phyloP scores from a whole-genome alignment of 2,797 vertebrate genomes.

The Stomatorhinus walkeri region DNA sequence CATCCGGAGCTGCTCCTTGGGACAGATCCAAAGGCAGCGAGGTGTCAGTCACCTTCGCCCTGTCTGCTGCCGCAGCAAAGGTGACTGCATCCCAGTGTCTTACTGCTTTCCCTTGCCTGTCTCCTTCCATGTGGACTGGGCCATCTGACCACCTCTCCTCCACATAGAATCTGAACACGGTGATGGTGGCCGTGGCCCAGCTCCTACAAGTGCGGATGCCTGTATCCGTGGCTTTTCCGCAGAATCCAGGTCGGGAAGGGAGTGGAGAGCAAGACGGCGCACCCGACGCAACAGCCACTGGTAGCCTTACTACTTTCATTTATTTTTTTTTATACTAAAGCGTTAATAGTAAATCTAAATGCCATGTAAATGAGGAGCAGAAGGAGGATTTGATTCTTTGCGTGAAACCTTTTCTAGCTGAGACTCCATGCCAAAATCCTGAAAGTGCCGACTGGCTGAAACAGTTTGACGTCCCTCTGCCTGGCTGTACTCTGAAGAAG shows the following conservation, averaged over 20 bases:
- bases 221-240: slow-evolving; percentile 80
- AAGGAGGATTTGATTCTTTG: slow-evolving; percentile 42
- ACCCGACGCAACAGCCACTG: slow-evolving; percentile 50
- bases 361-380: neutral
- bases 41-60: slow-evolving; percentile 88
- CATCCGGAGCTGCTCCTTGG: slow-evolving; percentile 66
- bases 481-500: slow-evolving; percentile 90
- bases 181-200: slow-evolving; percentile 94
- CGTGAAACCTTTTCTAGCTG: slow-evolving; percentile 42
- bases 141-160: neutral
- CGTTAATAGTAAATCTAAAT: neutral
- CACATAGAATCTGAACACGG: slow-evolving; percentile 82
- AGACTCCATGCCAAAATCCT: slow-evolving; percentile 50
- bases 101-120: slow-evolving; percentile 10
- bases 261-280: slow-evolving; percentile 53
- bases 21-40: slow-evolving; percentile 88
- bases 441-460: slow-evolving; percentile 81
- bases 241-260: slow-evolving; percentile 61
- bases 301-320: slow-evolving; percentile 47
- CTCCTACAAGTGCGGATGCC: slow-evolving; percentile 89
- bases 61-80: slow-evolving; percentile 92
- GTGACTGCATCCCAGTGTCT: slow-evolving; percentile 45
- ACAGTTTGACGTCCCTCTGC: slow-evolving; percentile 88
- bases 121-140: neutral
- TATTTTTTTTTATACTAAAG: neutral